Base-by-base conservation (phyloP, 2,888 invertebrate genomes). In the Ephialtes manifestator region DNA sequence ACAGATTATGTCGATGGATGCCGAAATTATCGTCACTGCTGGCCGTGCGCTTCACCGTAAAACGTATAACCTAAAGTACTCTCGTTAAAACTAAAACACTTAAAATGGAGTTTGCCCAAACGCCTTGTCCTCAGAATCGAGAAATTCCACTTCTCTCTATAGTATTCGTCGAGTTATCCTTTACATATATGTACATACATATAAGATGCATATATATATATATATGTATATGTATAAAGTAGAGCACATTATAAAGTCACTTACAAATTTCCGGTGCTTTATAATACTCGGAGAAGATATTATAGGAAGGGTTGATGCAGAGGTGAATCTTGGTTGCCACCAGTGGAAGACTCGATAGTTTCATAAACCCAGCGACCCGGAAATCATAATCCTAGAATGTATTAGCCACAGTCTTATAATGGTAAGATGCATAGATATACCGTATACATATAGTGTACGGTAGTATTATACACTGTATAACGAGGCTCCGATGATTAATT, bases 41-140 rank as follows among this genome's bases (percentile, higher is more conserved):
- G 85, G 46, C 24, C 68, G 60, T 43, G 48, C 20, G 78, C 65
- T 55, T 55, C 55, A 85, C 76, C 87, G 81, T 90, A 91, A 91
- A 91, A 89, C 79, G 58, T 68, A 51, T 51, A 68, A 83, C 28
- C 15, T 18, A 63, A 24, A 67, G 58, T n/a, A 55, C 51, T 43
- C 67, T 74, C 89, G 88, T 91, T 92, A 90, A 91, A 92, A 90
- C 89, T 91, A 90, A 72, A 82, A 82, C 84, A 71, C 83, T 78
- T 87, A 84, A 89, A 89, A 89, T 89, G 82, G 46, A 76, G 58
- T 51, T 51, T n/a, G 48, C 67, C 53, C 81, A 63, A 75, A 67
- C 20, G 31, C 46, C 43, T 70, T 18, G 71, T 72, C 60, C 48
- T 46, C 48, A 18, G 58, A 28, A 60, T 63, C n/a, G 51, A 43